These are phyloP conservation scores for Acleris cristana DNA, from an alignment of 2,888 invertebrate species.

Conservation along the genomic window DNA sequence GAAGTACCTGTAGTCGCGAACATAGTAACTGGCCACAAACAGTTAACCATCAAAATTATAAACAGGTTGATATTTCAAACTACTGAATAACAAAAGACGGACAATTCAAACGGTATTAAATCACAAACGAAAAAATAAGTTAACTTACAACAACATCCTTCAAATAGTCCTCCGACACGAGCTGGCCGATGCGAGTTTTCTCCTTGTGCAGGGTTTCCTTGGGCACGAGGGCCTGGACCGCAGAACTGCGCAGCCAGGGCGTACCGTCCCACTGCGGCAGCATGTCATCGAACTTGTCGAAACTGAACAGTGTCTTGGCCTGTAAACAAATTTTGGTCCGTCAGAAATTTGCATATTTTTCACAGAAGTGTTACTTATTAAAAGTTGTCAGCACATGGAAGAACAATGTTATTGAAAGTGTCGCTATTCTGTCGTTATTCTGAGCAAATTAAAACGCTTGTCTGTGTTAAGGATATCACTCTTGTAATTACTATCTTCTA, in stretches of 20 bases:
- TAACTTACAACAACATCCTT: conserved; percentile 62
- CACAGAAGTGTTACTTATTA: background rate
- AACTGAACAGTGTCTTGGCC: conserved; percentile 64
- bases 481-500: too few relatives aligned
- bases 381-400: too few relatives aligned
- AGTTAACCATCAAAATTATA: too few relatives aligned
- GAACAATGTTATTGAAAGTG: conserved; percentile 1
- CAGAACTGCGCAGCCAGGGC: conserved; percentile 64
- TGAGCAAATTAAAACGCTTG: too few relatives aligned
- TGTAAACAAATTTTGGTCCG: conserved; percentile 59
- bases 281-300: conserved; percentile 55
- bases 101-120: background rate
- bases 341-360: conserved; percentile 1
- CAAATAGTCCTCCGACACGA: conserved; percentile 58
- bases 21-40: too few relatives aligned
- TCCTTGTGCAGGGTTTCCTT: conserved; percentile 64
- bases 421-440: background rate
- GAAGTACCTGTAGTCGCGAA: background rate
- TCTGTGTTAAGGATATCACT: too few relatives aligned
- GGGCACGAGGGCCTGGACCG: conserved; percentile 61
- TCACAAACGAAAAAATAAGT: too few relatives aligned
- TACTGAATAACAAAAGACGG: background rate
- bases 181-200: conserved; percentile 54
- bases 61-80: too few relatives aligned
- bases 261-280: conserved; percentile 55